Conservation (phyloP, 2,888 invertebrate species). For the Pristionchus entomophagus region DNA sequence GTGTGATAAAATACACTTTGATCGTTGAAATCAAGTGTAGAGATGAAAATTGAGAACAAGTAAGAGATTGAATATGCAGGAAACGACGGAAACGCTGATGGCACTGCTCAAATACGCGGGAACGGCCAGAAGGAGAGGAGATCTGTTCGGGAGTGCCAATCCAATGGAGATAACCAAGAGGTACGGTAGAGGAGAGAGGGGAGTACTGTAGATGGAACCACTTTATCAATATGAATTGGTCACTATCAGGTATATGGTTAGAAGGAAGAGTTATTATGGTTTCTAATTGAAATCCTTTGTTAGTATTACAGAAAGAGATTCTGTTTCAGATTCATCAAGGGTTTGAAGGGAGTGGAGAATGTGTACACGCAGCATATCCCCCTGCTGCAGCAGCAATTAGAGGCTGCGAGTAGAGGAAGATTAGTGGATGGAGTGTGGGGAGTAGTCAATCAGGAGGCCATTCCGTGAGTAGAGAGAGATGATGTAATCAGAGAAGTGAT, state of each 20-base stretch:
- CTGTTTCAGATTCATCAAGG: slow-evolving; percentile 61
- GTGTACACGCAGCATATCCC: slow-evolving; percentile 99
- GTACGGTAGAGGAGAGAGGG: slow-evolving; percentile 77
- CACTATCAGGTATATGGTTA: too few species aligned
- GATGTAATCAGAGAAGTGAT: too few species aligned
- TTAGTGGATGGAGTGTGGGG: slow-evolving; percentile 82
- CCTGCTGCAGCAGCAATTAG: slow-evolving; percentile 85
- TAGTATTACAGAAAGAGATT: not conserved
- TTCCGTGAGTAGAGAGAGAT: too few species aligned
- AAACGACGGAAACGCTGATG: slow-evolving; percentile 53
- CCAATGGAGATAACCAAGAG: slow-evolving; percentile 92
- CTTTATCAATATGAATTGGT: too few species aligned
- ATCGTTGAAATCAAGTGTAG: too few species aligned
- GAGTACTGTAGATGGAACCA: too few species aligned
- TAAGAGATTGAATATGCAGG: slow-evolving; percentile 9
- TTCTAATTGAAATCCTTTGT: too few species aligned
- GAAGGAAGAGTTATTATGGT: too few species aligned
- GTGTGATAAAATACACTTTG: too few species aligned
- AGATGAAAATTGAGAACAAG: too few species aligned
- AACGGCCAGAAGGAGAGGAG: slow-evolving; percentile 85
- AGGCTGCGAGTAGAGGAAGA: slow-evolving; percentile 90
- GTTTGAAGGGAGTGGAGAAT: slow-evolving; percentile 94
- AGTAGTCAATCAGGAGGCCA: not conserved
- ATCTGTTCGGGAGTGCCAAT: slow-evolving; percentile 88
- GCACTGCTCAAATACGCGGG: slow-evolving; percentile 81